Evolutionary conservation across 2,113 vertebrate genomes (phyloP).

Genomic region (Conger conger): DNA sequence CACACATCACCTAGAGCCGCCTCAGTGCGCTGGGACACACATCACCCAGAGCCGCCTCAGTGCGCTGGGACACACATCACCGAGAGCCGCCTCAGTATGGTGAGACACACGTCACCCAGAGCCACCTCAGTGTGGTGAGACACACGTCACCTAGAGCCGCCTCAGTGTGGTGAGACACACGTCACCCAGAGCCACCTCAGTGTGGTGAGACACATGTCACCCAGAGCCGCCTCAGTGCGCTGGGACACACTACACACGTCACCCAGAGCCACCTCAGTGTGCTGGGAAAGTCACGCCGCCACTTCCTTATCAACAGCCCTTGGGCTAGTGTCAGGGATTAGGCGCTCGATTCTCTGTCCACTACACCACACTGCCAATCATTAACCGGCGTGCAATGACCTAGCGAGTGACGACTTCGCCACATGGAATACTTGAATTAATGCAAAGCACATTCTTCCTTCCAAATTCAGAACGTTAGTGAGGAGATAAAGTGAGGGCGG

Average conservation of each 20-base stretch:
- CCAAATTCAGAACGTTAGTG: neutral
- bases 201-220: slow-evolving; percentile 42
- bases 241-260: neutral
- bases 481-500: neutral
- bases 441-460: neutral
- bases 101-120: slow-evolving; percentile 43
- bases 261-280: neutral
- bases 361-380: neutral
- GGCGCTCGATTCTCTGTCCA: neutral
- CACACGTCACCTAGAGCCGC: neutral
- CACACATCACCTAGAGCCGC: neutral
- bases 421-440: neutral
- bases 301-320: neutral
- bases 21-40: slow-evolving; percentile 52
- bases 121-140: slow-evolving; percentile 40
- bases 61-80: slow-evolving; percentile 53
- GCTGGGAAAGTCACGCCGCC: neutral
- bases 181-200: neutral
- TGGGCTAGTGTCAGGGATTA: too few species aligned
- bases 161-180: slow-evolving; percentile 41
- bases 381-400: neutral
- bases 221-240: neutral
- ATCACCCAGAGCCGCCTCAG: neutral
- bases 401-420: neutral
- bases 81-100: neutral